Evolutionary conservation across 1,140 invertebrate species (phyloP).

Genomic region (Chymomyza costata): DNA sequence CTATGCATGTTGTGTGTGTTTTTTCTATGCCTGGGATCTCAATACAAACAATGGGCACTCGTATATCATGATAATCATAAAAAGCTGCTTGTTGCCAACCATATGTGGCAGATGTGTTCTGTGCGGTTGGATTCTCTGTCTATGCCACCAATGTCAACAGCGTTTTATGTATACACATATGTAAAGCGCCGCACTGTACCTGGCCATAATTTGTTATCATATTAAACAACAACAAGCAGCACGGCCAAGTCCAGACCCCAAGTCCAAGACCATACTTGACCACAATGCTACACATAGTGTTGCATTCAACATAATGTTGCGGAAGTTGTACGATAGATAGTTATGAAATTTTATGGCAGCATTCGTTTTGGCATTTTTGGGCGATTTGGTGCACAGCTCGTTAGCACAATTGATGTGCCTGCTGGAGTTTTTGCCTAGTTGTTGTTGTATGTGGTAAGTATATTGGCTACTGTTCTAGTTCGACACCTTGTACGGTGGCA

Average conservation of each 20-base stretch:
- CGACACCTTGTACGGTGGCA: constrained; percentile 65
- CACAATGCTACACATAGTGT: constrained; percentile 20
- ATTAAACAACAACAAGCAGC: constrained; percentile 64
- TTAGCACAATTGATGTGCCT: constrained; percentile 26
- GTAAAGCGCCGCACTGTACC: constrained; percentile 62
- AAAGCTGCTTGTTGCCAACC: constrained; percentile 38
- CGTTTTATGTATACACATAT: constrained; percentile 50
- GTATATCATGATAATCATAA: constrained; percentile 72
- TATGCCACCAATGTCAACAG: constrained; percentile 20
- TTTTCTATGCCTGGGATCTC: constrained; percentile 18
- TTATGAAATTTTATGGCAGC: constrained; percentile 64
- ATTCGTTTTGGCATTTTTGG: no score
- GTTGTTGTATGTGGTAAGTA: no score
- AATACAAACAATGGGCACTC: constrained; percentile 62
- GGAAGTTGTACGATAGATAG: constrained; percentile 45
- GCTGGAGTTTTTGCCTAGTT: no score
- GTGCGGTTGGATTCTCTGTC: constrained; percentile 34
- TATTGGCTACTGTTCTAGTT: constrained; percentile 28
- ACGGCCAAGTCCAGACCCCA: constrained; percentile 6
- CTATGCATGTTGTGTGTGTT: no score
- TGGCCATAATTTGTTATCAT: constrained; percentile 70
- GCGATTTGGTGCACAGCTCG: constrained; percentile 52
- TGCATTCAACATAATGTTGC: not conserved
- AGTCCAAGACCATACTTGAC: constrained; percentile 37
- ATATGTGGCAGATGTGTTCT: constrained; percentile 31